Conservation (phyloP, 1,140 invertebrate species). For the Platyscapa corneri region DNA sequence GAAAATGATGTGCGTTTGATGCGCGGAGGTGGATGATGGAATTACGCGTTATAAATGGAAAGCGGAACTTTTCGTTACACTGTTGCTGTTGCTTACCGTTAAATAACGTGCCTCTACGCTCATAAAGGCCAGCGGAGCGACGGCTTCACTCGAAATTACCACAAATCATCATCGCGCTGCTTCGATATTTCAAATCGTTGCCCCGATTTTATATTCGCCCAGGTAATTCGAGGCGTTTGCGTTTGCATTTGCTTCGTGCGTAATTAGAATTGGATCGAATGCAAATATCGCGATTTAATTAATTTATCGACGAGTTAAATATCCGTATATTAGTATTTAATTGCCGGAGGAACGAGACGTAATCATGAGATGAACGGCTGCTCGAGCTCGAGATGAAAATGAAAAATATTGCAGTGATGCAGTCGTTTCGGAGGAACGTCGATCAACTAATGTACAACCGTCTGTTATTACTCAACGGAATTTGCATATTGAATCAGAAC, state of each 20-base stretch:
- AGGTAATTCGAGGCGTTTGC: not conserved
- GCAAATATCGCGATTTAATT: conserved; percentile 3
- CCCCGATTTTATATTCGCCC: too few species aligned
- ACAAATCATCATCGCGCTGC: not conserved
- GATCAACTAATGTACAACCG: not conserved
- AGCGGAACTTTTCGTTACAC: not conserved
- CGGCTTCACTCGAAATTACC: not conserved
- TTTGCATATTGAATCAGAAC: conserved; percentile 7
- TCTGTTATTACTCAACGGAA: not conserved
- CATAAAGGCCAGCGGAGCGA: too few species aligned
- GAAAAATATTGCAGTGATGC: not conserved
- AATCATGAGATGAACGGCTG: not conserved
- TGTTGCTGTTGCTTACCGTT: conserved; percentile 1
- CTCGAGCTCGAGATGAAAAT: not conserved
- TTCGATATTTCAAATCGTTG: too few species aligned
- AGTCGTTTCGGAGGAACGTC: not conserved
- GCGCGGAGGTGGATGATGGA: not conserved
- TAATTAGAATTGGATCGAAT: not conserved
- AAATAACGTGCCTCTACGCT: not conserved
- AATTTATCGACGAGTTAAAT: conserved; percentile 4
- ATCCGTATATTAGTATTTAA: not conserved
- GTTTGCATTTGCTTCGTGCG: too few species aligned
- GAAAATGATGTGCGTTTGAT: not conserved
- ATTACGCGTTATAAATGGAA: not conserved
- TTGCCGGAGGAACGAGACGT: not conserved